These are phyloP conservation scores for Caiman crocodilus DNA, from an alignment of 2,797 vertebrate genomes.

Conservation along the genomic window DNA sequence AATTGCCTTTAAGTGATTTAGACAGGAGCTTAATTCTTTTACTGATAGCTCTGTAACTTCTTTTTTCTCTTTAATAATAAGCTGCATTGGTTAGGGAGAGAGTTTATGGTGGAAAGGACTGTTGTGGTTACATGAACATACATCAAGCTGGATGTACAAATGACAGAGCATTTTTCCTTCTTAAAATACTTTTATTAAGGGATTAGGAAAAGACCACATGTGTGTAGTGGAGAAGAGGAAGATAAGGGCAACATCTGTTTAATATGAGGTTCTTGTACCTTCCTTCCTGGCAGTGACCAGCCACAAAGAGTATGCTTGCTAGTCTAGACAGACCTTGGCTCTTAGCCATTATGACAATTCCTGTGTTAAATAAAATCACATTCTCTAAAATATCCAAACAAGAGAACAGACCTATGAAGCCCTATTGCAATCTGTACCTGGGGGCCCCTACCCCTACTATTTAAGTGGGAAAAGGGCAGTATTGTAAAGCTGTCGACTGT, in stretches of 20 bases:
- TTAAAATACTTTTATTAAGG: neutral
- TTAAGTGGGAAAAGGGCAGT: too few species aligned
- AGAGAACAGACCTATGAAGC: neutral
- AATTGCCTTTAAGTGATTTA: neutral
- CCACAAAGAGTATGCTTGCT: neutral
- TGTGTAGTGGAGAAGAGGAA: neutral
- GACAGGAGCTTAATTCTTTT: neutral
- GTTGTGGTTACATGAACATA: neutral
- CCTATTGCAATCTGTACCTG: neutral
- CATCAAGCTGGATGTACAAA: neutral
- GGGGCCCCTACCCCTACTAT: too few species aligned
- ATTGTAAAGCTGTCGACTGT: too few species aligned
- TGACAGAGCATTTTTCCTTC: neutral
- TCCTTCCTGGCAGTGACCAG: neutral
- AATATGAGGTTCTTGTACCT: neutral
- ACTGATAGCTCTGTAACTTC: slow-evolving; percentile 8
- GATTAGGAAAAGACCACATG: neutral
- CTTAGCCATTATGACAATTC: neutral
- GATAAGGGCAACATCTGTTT: neutral
- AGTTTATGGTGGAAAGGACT: neutral
- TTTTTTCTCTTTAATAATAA: slow-evolving; percentile 39
- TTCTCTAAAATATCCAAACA: slow-evolving; percentile 13
- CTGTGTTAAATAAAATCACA: neutral
- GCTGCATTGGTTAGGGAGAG: slow-evolving; percentile 9
- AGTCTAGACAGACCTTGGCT: neutral